A percentile compares a stretch with the other conserved stretches of the same genome.
These are phyloP conservation scores for Amazona ochrocephala DNA, from an alignment of 2,797 vertebrate species.

Conservation along the genomic window DNA sequence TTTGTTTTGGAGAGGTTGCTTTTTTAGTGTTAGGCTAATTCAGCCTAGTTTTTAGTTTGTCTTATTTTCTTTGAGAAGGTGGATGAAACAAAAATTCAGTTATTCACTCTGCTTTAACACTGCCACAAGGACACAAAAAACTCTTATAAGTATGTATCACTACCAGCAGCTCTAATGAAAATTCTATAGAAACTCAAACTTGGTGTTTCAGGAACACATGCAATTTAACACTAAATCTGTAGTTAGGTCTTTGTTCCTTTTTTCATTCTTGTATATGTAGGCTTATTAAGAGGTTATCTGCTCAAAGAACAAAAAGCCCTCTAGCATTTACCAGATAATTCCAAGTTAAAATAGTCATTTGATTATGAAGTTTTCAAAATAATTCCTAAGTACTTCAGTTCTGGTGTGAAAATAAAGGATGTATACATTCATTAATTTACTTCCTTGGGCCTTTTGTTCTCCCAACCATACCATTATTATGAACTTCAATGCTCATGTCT, in stretches of 20 bases:
- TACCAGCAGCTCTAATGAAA: not conserved
- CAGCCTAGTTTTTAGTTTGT: not conserved
- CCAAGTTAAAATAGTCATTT: not conserved
- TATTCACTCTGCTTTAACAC: not conserved
- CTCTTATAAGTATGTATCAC: not conserved
- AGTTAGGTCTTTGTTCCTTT: not conserved
- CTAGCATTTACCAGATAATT: not conserved
- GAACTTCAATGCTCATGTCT: accelerated
- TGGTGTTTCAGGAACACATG: not conserved
- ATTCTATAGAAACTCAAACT: not conserved
- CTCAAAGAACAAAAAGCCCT: not conserved
- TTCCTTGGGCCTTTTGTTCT: not conserved
- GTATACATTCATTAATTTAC: not conserved
- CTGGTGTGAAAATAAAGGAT: not conserved
- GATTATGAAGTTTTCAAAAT: not conserved
- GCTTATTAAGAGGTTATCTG: not conserved
- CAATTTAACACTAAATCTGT: not conserved
- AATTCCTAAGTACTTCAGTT: not conserved
- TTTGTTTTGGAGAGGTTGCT: not conserved
- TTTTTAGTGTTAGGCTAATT: not conserved
- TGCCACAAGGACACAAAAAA: accelerated
- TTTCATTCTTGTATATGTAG: not conserved
- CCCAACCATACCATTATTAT: not conserved
- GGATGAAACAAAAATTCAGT: not conserved
- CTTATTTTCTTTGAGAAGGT: not conserved